Base-by-base conservation (phyloP, 2,888 invertebrate species). In the Scrobipalpa atriplicella region DNA sequence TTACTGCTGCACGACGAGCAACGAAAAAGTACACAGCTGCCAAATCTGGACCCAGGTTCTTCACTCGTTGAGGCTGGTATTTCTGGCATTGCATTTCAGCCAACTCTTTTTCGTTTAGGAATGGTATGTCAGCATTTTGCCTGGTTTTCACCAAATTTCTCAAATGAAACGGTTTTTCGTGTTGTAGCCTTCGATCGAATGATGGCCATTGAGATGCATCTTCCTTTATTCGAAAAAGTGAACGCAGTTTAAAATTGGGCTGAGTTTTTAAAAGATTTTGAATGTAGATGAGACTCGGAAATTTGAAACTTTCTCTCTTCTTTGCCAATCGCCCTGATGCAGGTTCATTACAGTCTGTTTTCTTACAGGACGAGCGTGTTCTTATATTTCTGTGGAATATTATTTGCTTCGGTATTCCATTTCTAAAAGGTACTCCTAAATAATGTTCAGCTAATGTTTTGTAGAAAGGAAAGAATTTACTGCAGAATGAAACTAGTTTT, bases 21-120 rank as follows among this genome's bases (percentile, higher is more conserved):
- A 97, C 91, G 62, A 98, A 88, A 83, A 98, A 98, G 89, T 98
- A 97, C 10, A 98, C 95, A 0, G 97, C 95, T 0, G 97, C 98
- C 71, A 99, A 86, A 83, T 99, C 97, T 47, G 95, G 89, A 0
- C 98, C 98, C 0, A 97, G 84, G 47, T 90, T 86, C 67, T 93
- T 81, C 72, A 95, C 93, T 68, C 96, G 89, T 66, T 95, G 93
- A 0, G 93, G 84, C 8, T 95, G 82, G 79, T 89, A 95, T 67
- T 87, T 90, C 77, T 97, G 96, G 78, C 94, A 89, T 66, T 90
- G 82, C 36, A 94, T 47, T 47, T 47, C 47, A 13, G 7, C n/a
- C n/a, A 47, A 47, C 1, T 47, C 9, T 47, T 11, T n/a, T n/a
- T 47, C 11, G 1, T 9, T 41, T 11, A 2, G 13, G 2, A 41